These are phyloP conservation scores for Ormyrus pomaceus DNA, from an alignment of 2,888 invertebrate species.

Conservation along the genomic window DNA sequence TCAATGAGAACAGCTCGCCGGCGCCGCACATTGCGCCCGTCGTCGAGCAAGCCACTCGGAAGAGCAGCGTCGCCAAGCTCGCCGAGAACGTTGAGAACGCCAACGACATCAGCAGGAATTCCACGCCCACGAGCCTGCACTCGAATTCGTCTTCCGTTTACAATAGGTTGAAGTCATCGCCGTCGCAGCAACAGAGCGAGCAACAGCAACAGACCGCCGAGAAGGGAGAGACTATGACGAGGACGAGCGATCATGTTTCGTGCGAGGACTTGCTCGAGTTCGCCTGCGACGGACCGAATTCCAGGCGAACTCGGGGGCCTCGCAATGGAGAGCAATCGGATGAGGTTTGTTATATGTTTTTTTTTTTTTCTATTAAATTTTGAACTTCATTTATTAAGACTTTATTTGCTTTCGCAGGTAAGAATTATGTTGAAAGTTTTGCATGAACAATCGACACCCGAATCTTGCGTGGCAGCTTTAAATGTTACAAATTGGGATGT, in stretches of 20 bases:
- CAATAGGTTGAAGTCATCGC: constrained; percentile 20
- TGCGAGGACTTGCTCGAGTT: constrained; percentile 95
- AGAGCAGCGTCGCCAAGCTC: constrained; percentile 61
- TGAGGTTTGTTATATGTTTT: constrained; percentile 83
- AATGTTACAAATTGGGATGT: constrained; percentile 93
- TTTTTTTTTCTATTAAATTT: background rate
- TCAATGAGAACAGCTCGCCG: constrained; percentile 3
- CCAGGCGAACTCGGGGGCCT: constrained; percentile 83
- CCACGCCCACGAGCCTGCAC: constrained; percentile 54
- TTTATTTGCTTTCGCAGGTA: constrained; percentile 77
- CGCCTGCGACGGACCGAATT: constrained; percentile 86
- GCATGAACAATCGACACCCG: constrained; percentile 77
- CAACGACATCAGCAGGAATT: constrained; percentile 60
- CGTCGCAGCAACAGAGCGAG: constrained; percentile 50
- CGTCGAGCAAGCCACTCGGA: constrained; percentile 58
- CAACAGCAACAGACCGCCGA: constrained; percentile 55
- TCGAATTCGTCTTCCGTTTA: constrained; percentile 8
- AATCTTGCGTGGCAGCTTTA: constrained; percentile 87
- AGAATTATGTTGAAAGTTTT: constrained; percentile 93
- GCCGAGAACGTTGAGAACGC: constrained; percentile 14
- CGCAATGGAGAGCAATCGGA: constrained; percentile 88
- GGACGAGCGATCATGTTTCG: constrained; percentile 86
- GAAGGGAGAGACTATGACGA: constrained; percentile 58
- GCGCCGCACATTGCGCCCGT: constrained; percentile 34
- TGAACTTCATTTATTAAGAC: background rate